Conservation (phyloP, 2,888 invertebrate genomes). For the Mesodorylaimus sp. region DNA sequence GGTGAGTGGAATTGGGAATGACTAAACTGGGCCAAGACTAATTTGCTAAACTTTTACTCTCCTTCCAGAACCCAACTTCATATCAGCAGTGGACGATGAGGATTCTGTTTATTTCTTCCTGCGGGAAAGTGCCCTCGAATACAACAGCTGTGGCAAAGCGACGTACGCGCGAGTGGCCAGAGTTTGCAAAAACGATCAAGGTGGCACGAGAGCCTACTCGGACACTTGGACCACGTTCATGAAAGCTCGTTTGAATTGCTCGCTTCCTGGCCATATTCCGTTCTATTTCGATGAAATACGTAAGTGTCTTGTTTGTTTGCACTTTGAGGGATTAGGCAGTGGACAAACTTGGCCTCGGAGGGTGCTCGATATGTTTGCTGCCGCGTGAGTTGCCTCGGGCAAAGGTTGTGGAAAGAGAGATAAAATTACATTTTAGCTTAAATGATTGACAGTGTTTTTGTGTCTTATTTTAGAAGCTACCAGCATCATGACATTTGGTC, state of each 20-base stretch:
- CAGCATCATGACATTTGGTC: not conserved
- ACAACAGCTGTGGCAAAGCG: slow-evolving; percentile 66
- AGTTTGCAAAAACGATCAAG: slow-evolving; percentile 79
- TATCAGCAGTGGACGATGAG: slow-evolving; percentile 63
- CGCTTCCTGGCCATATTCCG: slow-evolving; percentile 80
- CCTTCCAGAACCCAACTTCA: slow-evolving; percentile 65
- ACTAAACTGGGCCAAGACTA: too few species aligned
- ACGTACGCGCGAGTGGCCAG: slow-evolving; percentile 81
- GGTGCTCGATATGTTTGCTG: too few species aligned
- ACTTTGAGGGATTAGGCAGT: too few species aligned
- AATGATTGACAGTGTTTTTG: too few species aligned
- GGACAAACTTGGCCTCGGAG: too few species aligned
- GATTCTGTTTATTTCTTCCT: slow-evolving; percentile 79
- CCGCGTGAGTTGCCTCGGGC: too few species aligned
- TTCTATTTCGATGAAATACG: slow-evolving; percentile 95
- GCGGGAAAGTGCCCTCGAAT: slow-evolving; percentile 76
- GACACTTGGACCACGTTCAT: slow-evolving; percentile 66
- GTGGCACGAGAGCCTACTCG: slow-evolving; percentile 45
- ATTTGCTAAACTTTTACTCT: not conserved
- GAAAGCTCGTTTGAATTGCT: slow-evolving; percentile 82
- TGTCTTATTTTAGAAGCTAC: slow-evolving; percentile 4
- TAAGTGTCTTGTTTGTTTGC: too few species aligned
- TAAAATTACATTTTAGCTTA: too few species aligned
- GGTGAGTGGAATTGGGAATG: too few species aligned
- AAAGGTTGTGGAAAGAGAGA: too few species aligned